These are phyloP conservation scores for Phyllostomus hastatus DNA, from an alignment of 2,113 vertebrate genomes.

Conservation along the genomic window DNA sequence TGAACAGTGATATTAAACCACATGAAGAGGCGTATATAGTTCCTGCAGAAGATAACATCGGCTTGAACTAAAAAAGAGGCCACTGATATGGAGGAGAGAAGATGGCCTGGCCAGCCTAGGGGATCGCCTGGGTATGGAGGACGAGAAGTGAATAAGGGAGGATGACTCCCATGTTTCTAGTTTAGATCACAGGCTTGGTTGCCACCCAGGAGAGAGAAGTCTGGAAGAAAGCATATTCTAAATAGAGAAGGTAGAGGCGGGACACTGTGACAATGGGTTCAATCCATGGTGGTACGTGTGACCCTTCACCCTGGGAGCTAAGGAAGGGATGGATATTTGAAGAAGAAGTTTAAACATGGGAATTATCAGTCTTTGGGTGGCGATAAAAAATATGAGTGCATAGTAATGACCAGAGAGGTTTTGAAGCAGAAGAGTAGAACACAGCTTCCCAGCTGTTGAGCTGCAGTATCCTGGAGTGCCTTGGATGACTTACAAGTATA, in stretches of 20 bases:
- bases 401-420: no score
- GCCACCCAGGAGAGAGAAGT: no score
- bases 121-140: neutral
- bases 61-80: neutral
- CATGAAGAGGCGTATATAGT: neutral
- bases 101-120: no score
- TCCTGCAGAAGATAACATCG: neutral
- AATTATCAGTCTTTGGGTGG: neutral
- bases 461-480: neutral
- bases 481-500: neutral
- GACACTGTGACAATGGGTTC: neutral
- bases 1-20: neutral
- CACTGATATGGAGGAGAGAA: neutral
- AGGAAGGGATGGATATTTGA: neutral
- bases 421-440: rapidly evolving
- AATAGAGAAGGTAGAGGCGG: rapidly evolving
- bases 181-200: neutral
- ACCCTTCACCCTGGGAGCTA: neutral
- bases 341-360: neutral
- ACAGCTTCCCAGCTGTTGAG: neutral
- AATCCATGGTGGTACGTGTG: rapidly evolving
- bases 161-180: neutral
- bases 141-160: neutral
- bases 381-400: neutral
- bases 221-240: no score